phyloP scores from a whole-genome alignment of 2,888 invertebrate species.

The Altica lythri region DNA sequence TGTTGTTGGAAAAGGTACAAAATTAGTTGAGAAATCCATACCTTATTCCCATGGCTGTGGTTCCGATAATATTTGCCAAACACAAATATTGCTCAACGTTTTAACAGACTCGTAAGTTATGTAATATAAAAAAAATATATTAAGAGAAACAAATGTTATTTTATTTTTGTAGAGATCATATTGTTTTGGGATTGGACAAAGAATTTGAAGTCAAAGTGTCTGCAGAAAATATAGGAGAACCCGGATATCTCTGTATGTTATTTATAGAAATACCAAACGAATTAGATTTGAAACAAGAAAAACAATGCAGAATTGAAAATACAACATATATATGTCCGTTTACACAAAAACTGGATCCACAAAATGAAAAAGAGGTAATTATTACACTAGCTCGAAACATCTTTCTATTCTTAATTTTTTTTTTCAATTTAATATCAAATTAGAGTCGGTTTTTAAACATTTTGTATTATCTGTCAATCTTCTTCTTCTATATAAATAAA shows the following conservation, averaged over 20 bases:
- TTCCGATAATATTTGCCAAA: slow-evolving; percentile 39
- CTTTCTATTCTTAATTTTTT: no score
- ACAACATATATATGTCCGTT: slow-evolving; percentile 35
- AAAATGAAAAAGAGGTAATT: slow-evolving; percentile 30
- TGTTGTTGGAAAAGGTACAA: slow-evolving; percentile 35
- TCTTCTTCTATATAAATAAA: neutral
- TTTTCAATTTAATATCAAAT: no score
- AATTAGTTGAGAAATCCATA: slow-evolving; percentile 27
- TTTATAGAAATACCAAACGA: slow-evolving; percentile 28
- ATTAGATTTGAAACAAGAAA: slow-evolving; percentile 31
- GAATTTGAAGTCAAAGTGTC: slow-evolving; percentile 31
- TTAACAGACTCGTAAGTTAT: slow-evolving; percentile 30
- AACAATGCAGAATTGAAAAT: slow-evolving; percentile 32
- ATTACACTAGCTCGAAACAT: no score
- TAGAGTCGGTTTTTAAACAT: no score
- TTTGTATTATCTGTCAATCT: no score
- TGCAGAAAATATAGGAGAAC: slow-evolving; percentile 38
- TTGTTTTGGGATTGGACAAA: slow-evolving; percentile 35
- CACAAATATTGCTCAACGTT: slow-evolving; percentile 33
- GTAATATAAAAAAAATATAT: no score
- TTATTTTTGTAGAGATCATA: slow-evolving; percentile 27
- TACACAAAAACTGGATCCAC: slow-evolving; percentile 19
- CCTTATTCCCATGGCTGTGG: slow-evolving; percentile 42
- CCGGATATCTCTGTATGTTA: slow-evolving; percentile 39
- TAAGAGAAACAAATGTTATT: neutral